phyloP scores from a whole-genome alignment of 2,797 vertebrate species.

The Buceros bicornis region DNA sequence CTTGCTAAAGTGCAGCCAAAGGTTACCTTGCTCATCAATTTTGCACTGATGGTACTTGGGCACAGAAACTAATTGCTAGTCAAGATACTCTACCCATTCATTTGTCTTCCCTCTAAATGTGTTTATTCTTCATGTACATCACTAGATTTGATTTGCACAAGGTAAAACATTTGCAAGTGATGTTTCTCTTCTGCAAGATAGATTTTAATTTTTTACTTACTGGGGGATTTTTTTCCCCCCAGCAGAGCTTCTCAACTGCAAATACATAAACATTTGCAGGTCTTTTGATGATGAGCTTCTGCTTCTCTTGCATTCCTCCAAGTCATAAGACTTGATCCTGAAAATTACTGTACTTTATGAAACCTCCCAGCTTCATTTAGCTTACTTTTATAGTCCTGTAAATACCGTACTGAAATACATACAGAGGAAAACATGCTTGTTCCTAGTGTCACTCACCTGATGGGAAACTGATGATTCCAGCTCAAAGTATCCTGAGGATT shows the following conservation, averaged over 20 bases:
- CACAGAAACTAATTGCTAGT: conserved; percentile 72
- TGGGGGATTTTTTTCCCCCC: neutral
- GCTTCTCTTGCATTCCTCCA: neutral
- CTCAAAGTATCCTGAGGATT: conserved; percentile 23
- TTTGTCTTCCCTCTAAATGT: conserved; percentile 69
- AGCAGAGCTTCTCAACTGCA: conserved; percentile 19
- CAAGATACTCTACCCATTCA: conserved; percentile 64
- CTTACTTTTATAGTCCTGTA: neutral
- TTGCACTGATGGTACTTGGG: conserved; percentile 63
- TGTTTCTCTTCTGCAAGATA: conserved; percentile 61
- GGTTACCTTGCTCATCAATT: conserved; percentile 69
- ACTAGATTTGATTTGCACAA: conserved; percentile 77
- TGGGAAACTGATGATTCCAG: conserved; percentile 17
- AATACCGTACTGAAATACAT: neutral
- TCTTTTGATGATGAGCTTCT: conserved; percentile 9
- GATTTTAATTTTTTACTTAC: conserved; percentile 35
- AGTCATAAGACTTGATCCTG: conserved; percentile 4
- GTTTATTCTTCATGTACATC: conserved; percentile 73
- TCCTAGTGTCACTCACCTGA: conserved; percentile 36
- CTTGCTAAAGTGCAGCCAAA: conserved; percentile 72
- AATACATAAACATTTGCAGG: conserved; percentile 44
- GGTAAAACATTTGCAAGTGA: conserved; percentile 73
- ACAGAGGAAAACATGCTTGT: neutral
- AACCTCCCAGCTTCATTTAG: conserved; percentile 23
- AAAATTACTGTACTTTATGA: conserved; percentile 3